phyloP scores from a whole-genome alignment of 2,797 vertebrate species.

The Parauchenoglanis ngamensis region DNA sequence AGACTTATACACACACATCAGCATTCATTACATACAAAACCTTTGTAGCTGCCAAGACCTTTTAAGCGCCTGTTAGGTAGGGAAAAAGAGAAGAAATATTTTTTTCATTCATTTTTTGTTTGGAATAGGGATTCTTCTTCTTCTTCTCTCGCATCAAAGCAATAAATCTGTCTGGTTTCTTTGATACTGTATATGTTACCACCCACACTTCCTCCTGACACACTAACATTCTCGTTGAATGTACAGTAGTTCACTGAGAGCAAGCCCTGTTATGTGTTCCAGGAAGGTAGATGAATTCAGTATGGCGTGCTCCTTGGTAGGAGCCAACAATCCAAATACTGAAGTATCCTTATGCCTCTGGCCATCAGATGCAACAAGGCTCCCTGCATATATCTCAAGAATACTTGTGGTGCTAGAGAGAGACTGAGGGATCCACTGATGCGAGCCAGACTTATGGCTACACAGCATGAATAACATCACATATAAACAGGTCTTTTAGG shows the following conservation, averaged over 20 bases:
- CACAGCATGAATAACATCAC: neutral
- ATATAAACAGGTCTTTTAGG: neutral
- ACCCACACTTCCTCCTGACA: neutral
- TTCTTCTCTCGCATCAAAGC: neutral
- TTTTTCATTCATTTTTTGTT: too few species aligned
- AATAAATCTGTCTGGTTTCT: neutral
- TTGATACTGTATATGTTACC: neutral
- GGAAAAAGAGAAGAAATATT: neutral
- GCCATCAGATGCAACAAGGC: neutral
- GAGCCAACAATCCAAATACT: neutral
- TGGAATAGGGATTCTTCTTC: too few species aligned
- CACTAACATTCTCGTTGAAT: neutral
- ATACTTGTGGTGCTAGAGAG: too few species aligned
- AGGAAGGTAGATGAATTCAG: neutral
- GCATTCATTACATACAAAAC: too few species aligned
- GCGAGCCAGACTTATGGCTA: neutral
- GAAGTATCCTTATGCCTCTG: neutral
- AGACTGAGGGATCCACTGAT: too few species aligned
- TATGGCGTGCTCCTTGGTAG: neutral
- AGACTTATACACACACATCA: neutral
- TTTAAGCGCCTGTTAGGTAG: too few species aligned
- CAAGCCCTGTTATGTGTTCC: neutral
- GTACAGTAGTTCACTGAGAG: neutral
- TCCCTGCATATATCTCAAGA: neutral
- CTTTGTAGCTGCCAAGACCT: too few species aligned